phyloP scores from a whole-genome alignment of 64 coral and sea anemone species.

The Astreopora myriophthalma region DNA sequence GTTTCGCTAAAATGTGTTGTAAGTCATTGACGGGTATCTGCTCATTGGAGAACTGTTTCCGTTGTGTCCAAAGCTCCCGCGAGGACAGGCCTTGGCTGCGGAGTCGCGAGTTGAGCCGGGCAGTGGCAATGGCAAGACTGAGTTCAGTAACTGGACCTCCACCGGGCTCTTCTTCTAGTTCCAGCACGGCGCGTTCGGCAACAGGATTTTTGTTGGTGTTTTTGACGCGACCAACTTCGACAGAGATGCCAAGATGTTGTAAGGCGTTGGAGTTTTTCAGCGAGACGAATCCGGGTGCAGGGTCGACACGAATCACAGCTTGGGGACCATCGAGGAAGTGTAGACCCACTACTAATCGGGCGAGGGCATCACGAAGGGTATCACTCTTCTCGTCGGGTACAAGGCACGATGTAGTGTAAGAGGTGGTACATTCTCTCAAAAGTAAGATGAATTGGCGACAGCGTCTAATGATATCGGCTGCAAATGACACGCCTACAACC shows the following conservation, averaged over 20 bases:
- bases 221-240: background rate
- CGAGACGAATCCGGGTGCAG: slow-evolving; percentile 32
- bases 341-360: background rate
- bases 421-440: slow-evolving; percentile 31
- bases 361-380: slow-evolving; percentile 34
- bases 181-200: background rate
- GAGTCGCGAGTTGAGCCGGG: background rate
- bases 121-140: background rate
- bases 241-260: background rate
- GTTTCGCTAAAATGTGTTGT: no score
- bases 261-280: background rate
- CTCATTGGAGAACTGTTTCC: slow-evolving; percentile 58
- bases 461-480: slow-evolving; percentile 44
- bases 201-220: background rate
- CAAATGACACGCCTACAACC: slow-evolving; percentile 21
- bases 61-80: slow-evolving; percentile 65
- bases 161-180: background rate
- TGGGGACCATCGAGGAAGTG: slow-evolving; percentile 40
- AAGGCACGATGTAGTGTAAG: background rate
- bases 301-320: slow-evolving; percentile 53
- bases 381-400: slow-evolving; percentile 40
- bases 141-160: background rate
- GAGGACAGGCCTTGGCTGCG: slow-evolving; percentile 2
- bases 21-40: slow-evolving; percentile 14
- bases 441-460: background rate